Conservation (phyloP, 2,888 invertebrate genomes). For the Neocrepidodera transversa region DNA sequence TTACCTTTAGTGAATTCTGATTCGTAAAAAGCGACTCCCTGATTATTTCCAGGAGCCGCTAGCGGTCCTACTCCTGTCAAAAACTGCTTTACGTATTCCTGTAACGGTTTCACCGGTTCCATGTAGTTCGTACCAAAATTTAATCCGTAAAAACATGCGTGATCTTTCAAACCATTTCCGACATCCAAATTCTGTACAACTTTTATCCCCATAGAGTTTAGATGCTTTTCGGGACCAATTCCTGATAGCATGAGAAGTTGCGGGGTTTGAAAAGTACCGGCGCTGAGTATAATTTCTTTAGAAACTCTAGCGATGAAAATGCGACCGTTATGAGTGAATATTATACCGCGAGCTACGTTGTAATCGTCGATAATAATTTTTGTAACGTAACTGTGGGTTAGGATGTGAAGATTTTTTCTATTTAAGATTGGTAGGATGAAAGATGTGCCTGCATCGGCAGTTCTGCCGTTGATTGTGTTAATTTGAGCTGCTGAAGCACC, state of each 20-base stretch:
- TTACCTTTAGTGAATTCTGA: constrained; percentile 38
- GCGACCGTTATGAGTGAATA: constrained; percentile 68
- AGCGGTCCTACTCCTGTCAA: constrained; percentile 37
- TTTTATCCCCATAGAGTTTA: constrained; percentile 66
- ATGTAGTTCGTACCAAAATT: constrained; percentile 73
- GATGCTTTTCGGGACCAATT: constrained; percentile 70
- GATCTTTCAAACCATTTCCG: constrained; percentile 80
- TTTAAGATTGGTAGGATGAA: constrained; percentile 72
- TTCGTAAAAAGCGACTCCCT: constrained; percentile 46
- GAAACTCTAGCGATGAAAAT: constrained; percentile 65
- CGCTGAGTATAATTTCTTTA: constrained; percentile 78
- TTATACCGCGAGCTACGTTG: constrained; percentile 70
- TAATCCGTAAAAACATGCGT: constrained; percentile 73
- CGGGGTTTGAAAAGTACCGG: constrained; percentile 81
- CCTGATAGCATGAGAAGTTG: constrained; percentile 86
- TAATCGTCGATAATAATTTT: constrained; percentile 66
- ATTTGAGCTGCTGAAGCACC: constrained; percentile 75
- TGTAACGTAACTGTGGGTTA: constrained; percentile 72
- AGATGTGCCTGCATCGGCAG: constrained; percentile 79
- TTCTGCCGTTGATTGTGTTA: constrained; percentile 71
- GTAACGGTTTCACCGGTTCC: constrained; percentile 35
- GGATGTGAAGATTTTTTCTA: constrained; percentile 72
- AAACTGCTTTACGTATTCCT: constrained; percentile 64
- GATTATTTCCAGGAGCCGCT: constrained; percentile 44
- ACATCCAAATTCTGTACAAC: constrained; percentile 73